Base-by-base conservation (phyloP, 2,113 vertebrate species). In the Equus przewalskii region DNA sequence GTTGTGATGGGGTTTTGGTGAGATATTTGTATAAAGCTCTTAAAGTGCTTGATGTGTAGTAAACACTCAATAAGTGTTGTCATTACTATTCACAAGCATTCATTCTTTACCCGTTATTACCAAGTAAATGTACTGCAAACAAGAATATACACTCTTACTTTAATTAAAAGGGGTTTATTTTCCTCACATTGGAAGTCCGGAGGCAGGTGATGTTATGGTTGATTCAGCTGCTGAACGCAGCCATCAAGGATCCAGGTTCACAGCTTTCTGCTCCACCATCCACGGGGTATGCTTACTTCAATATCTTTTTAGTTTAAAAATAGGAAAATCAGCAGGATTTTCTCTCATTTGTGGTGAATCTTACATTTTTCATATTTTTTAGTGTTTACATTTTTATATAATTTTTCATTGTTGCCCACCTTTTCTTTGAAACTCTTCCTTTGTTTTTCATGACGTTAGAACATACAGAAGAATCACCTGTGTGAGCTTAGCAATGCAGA, bases 51-150 rank as follows among this genome's bases (percentile, higher is more conserved):
- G 18, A 26, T 58, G 9, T 76, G 1, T 86, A 79, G 30, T 85
- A 81, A 85, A 80, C 90, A 33, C 30, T 96, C 22, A 44, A 13
- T 88, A 91, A 94, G 54, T 89, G 46, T 91, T 60, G 15, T 80
- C 19, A 83, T 84, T 93, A 60, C 86, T 82, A 85, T 64, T 96
- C 16, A 22, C 30, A 89, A 85, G 24, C n/a, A 70, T 51, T 54
- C 15, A 64, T 72, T 97, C 62, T 93, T 89, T 84, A 70, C 5
- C 30, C 36, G 5, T 92, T 96, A 72, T 87, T 69, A 75, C 65
- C 33, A 94, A 85, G 36, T 76, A 95, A 95, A 88, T 41, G 18
- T 58, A 78, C 54, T 96, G 30, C 19, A 78, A 91, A 92, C 9
- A 54, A 89, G 22, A 56, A 19, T 56, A 11, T n/a, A 56, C 3